Evolutionary conservation across 2,888 invertebrate species (phyloP).

Genomic region (Panzeria rudis): DNA sequence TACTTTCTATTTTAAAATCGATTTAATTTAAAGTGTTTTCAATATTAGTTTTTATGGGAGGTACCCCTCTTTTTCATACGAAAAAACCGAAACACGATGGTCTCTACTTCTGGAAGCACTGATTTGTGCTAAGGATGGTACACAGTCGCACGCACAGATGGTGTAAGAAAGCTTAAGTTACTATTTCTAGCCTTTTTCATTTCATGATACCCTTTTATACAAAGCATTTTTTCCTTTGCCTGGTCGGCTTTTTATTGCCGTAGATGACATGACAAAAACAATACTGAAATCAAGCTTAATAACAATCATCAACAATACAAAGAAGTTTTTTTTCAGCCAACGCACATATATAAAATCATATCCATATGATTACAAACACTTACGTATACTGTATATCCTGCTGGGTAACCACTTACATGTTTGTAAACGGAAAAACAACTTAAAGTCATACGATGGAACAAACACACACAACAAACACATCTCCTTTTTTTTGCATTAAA

Average conservation of each 20-base stretch:
- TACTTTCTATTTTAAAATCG: no score
- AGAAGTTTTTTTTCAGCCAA: not conserved
- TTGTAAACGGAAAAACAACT: slow-evolving; percentile 69
- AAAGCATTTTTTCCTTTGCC: not conserved
- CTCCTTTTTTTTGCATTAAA: not conserved
- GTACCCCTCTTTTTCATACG: no score
- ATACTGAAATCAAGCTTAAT: slow-evolving; percentile 62
- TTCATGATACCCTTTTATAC: not conserved
- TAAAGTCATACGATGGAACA: slow-evolving; percentile 24
- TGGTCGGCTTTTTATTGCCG: slow-evolving; percentile 44
- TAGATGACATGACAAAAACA: slow-evolving; percentile 66
- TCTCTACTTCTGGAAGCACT: no score
- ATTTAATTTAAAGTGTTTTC: no score
- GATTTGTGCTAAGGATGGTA: no score
- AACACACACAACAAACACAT: not conserved
- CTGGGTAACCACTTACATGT: slow-evolving; percentile 54
- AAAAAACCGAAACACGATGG: no score
- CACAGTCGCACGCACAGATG: no score
- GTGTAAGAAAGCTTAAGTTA: no score
- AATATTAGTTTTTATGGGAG: no score
- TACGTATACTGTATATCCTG: slow-evolving; percentile 6
- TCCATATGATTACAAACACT: slow-evolving; percentile 2
- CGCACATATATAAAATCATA: not conserved
- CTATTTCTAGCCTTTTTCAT: not conserved
- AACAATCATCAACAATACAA: slow-evolving; percentile 45